A percentile compares a stretch with the other conserved stretches of the same genome.
These are phyloP conservation scores for Morus bassanus DNA, from an alignment of 2,797 vertebrate species.

Conservation along the genomic window DNA sequence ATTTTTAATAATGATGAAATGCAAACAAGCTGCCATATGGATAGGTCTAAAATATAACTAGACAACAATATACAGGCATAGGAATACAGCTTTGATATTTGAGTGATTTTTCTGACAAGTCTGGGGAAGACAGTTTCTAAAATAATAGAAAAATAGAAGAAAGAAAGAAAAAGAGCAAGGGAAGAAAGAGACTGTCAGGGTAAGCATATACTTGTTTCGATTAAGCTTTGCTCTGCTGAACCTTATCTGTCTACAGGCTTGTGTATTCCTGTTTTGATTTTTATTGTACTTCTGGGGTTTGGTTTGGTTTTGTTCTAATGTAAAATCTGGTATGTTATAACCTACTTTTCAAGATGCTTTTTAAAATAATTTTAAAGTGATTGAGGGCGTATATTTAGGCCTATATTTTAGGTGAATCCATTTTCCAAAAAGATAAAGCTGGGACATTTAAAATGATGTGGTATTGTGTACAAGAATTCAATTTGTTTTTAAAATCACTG, in stretches of 20 bases:
- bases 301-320: background rate
- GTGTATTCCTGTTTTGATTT: background rate
- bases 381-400: background rate
- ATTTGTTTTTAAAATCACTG: background rate
- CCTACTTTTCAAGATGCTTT: background rate
- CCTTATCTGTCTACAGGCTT: background rate
- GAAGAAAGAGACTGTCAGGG: background rate
- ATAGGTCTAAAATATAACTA: background rate
- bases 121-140: background rate
- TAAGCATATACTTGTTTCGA: background rate
- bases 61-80: background rate
- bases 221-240: slow-evolving; percentile 36
- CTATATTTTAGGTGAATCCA: background rate
- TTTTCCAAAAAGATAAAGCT: background rate
- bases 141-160: slow-evolving; percentile 10
- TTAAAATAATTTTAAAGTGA: background rate
- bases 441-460: background rate
- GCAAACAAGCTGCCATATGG: background rate
- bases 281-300: background rate
- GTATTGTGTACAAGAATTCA: background rate
- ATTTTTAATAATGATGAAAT: background rate
- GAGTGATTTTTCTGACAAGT: background rate
- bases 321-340: background rate
- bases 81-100: background rate
- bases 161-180: background rate